Evolutionary conservation across 2,888 invertebrate genomes (phyloP), one percentile per base, ranked within the genome.

Genomic region (Bembecia ichneumoniformis): DNA sequence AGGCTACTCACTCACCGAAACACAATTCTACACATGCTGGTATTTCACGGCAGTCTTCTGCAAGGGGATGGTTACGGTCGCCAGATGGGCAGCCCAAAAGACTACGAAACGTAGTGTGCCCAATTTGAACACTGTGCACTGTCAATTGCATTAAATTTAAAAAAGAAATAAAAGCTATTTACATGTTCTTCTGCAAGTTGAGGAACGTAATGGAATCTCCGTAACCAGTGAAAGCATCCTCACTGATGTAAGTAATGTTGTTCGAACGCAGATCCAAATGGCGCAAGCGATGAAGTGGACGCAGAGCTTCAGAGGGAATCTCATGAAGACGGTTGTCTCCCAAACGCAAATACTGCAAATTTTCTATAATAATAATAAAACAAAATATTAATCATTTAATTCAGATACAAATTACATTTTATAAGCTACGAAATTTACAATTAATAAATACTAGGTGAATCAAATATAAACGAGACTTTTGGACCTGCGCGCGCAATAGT

Each of bases 121-220:
- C n/a, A n/a, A n/a, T n/a, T n/a, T n/a, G n/a, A n/a, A n/a, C n/a
- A 36, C 28, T 28, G 28, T 28, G 28, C 28, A 2, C 9, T 28
- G 28, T 2, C 9, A 28, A 28, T 28, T 28, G 9, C 28, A 28
- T 7, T 28, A 28, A n/a, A n/a, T n/a, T 45, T 17, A 28, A 48
- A 51, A 20, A 34, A 36, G n/a, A n/a, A n/a, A n/a, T n/a, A n/a
- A 49, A 14, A 9, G 35, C 34, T 43, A 9, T 92, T 93, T 88
- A 96, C 96, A 94, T 93, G 75, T 96, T 96, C 77, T 96, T 96
- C 69, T 96, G 96, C 56, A 97, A 84, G 74, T 96, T 96, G 28
- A 97, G 90, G 82, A 96, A 96, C n/a, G 96, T 96, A 57, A 97
- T 93, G 28, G 95, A 95, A 74, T 95, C 95, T 17, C 96, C 96